phyloP scores from a whole-genome alignment of 2,113 vertebrate genomes.

The Felis catus region DNA sequence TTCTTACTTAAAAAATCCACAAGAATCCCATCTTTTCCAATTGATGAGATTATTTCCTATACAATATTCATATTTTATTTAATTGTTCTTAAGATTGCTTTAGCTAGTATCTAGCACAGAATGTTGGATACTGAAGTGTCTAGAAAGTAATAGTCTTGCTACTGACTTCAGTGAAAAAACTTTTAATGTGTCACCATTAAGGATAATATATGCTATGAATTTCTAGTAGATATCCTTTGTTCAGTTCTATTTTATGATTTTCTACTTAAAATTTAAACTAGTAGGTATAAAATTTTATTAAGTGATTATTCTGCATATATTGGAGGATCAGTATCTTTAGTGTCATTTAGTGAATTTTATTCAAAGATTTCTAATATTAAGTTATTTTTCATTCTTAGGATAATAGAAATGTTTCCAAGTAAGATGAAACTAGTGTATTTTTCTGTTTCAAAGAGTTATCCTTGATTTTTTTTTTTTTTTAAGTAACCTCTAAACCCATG shows the following conservation, averaged over 20 bases:
- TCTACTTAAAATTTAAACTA: not conserved
- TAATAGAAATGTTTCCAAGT: not conserved
- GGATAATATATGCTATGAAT: not conserved
- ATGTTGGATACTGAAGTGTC: not conserved
- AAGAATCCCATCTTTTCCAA: not conserved
- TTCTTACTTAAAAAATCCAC: not conserved
- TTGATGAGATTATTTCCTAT: not conserved
- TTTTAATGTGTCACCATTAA: not conserved
- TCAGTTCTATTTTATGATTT: constrained; percentile 11
- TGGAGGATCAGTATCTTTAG: not conserved
- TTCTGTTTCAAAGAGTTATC: not conserved
- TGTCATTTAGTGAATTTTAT: not conserved
- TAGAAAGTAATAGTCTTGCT: not conserved
- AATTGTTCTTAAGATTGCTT: not conserved
- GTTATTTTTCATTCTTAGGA: not conserved
- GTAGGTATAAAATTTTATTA: not conserved
- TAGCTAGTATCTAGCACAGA: not conserved
- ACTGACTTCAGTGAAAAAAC: not conserved
- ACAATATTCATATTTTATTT: not conserved
- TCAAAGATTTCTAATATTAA: not conserved
- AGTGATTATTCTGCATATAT: not conserved
- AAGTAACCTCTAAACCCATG: not conserved
- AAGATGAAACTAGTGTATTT: not conserved
- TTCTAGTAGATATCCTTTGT: not conserved
- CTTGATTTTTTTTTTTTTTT: not conserved